Evolutionary conservation across 1,140 invertebrate species (phyloP), one percentile per base, ranked within the genome.

Genomic region (Globodera ellingtonae): DNA sequence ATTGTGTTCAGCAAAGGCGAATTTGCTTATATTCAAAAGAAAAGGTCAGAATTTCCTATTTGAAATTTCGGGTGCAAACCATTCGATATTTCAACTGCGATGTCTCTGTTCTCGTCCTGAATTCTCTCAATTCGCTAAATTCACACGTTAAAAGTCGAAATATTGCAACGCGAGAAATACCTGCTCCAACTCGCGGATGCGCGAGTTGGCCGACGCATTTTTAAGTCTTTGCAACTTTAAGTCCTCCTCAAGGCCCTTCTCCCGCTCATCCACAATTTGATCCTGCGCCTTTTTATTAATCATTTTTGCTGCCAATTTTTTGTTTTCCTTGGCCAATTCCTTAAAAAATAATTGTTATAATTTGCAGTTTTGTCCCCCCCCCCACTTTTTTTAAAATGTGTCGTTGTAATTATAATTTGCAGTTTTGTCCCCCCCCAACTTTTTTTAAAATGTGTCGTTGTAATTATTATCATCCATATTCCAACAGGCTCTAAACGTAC

Each of bases 211-310:
- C 8, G 44, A 73, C 7, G 18, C 67, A 73, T 62, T 81, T 72
- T 65, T 70, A 18, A 75, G 18, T 21, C 66, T 70, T 72, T 81
- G 79, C 62, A 48, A 47, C 35, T 46, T 21, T 10, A 81, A 24
- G 24, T 81, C 80, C 50, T 81, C 80, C 59, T 66, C 24, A 35
- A 72, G 59, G 15, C 80, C 80, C 50, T 21, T 52, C 72, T 81
- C 80, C 10, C 80, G 80, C 48, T 81, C 80, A 2, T 21, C 78
- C 56, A 72, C 73, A 15, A 80, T 44, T 47, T 72, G 50, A 15
- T 82, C 81, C 50, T 84, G 81, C 18, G 69, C 81, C n/a, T 52
- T 71, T 78, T 69, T 83, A 46, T 83, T 82, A 10, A 82, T 77
- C 65, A 82, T 48, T 76, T 82, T 83, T 35, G 35, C 44, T 9